A percentile compares a stretch with the other conserved stretches of the same genome.
phyloP scores from a whole-genome alignment of 2,797 vertebrate genomes.

The Apodemus agrarius region DNA sequence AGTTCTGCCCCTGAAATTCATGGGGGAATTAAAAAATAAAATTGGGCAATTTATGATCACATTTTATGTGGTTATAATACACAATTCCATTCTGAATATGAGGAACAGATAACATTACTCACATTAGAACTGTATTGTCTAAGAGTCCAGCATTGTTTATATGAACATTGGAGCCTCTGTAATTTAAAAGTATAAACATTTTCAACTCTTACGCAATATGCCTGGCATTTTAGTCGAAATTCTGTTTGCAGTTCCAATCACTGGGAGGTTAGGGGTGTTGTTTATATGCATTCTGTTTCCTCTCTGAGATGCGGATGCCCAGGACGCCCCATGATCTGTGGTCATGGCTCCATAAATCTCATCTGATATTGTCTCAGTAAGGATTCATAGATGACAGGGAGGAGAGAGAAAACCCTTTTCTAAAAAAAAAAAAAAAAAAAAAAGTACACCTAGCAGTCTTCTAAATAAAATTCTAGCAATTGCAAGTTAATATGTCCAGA shows the following conservation, averaged over 20 bases:
- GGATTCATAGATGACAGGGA: not conserved
- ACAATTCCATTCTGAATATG: not conserved
- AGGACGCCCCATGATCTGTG: not conserved
- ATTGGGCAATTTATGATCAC: not conserved
- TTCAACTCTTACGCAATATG: not conserved
- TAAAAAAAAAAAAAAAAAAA: too few relatives aligned
- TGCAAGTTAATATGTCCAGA: not conserved
- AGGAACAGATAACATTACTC: not conserved
- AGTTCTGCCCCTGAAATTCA: not conserved
- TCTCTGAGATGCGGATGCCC: not conserved
- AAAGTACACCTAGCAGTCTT: not conserved
- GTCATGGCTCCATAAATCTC: not conserved
- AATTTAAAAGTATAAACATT: slow-evolving; percentile 21
- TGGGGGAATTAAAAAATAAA: not conserved
- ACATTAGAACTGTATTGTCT: not conserved
- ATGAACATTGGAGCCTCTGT: not conserved
- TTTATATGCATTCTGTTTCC: not conserved
- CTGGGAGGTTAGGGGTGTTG: not conserved
- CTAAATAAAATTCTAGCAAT: slow-evolving; percentile 40
- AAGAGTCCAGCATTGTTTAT: not conserved
- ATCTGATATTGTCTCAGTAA: not conserved
- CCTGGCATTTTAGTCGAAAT: not conserved
- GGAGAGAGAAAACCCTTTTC: not conserved
- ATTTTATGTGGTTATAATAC: not conserved
- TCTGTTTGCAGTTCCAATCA: not conserved